Evolutionary conservation across 2,888 invertebrate species (phyloP).

Genomic region (Hymenopus coronatus): DNA sequence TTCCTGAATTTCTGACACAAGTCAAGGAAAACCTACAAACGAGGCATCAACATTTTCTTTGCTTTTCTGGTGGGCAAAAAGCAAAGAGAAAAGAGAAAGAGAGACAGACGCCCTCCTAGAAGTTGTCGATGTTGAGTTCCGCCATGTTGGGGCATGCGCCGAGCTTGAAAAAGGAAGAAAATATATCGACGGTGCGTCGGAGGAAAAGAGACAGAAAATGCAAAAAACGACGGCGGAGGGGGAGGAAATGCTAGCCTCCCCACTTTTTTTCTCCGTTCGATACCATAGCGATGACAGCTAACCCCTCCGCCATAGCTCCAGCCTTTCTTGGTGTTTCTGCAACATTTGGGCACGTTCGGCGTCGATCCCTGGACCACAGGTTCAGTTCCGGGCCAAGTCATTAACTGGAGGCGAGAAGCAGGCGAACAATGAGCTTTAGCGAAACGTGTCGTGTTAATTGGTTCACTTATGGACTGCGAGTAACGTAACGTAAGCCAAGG

Average conservation of each 20-base stretch:
- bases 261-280: background rate
- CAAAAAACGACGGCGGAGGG: background rate
- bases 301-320: background rate
- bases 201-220: background rate
- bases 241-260: background rate
- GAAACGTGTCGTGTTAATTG: too few relatives aligned
- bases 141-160: constrained; percentile 23
- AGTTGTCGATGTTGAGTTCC: constrained; percentile 16
- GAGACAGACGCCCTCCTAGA: background rate
- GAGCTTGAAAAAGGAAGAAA: background rate
- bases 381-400: too few relatives aligned
- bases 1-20: constrained; percentile 12
- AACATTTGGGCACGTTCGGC: background rate
- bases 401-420: too few relatives aligned
- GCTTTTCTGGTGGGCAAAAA: background rate
- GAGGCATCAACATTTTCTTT: background rate
- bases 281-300: background rate
- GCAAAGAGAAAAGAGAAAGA: background rate
- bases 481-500: background rate
- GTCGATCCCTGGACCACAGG: background rate
- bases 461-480: too few relatives aligned
- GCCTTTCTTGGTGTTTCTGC: background rate
- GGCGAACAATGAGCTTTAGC: too few relatives aligned
- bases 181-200: background rate
- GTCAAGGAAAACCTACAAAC: background rate